A percentile compares a stretch with the other conserved stretches of the same genome.
These are phyloP conservation scores for Alosa sapidissima DNA, from an alignment of 2,797 vertebrate species.

Conservation along the genomic window DNA sequence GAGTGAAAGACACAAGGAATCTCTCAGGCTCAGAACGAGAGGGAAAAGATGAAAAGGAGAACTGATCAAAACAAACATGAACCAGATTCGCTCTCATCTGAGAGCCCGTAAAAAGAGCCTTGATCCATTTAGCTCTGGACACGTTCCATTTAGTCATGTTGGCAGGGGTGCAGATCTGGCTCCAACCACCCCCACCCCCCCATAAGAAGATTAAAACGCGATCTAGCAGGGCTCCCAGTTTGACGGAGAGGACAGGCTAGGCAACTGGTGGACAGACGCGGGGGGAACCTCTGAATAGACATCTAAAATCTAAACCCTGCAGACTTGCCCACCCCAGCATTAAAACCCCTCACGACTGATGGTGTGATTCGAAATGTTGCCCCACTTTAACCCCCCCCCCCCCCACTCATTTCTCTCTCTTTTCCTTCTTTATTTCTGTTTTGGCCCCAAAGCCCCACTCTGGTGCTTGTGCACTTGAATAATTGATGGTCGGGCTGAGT, in stretches of 20 bases:
- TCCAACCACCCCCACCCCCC: neutral
- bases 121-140: constrained; percentile 37
- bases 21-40: neutral
- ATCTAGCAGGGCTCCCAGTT: constrained; percentile 34
- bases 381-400: neutral
- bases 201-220: constrained; percentile 47
- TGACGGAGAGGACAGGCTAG: constrained; percentile 33
- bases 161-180: neutral
- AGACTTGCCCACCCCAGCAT: constrained; percentile 26
- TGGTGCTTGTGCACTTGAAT: constrained; percentile 24
- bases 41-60: constrained; percentile 50
- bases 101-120: constrained; percentile 31
- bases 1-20: neutral
- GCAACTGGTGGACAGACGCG: constrained; percentile 27
- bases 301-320: constrained; percentile 28
- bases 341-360: constrained; percentile 30
- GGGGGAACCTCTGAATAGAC: constrained; percentile 5
- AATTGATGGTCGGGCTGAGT: neutral
- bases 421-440: neutral
- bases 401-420: neutral
- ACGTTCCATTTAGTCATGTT: constrained; percentile 42
- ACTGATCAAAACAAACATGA: constrained; percentile 60
- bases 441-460: neutral
- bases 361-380: neutral
- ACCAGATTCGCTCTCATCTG: constrained; percentile 47